Base-by-base conservation (phyloP, 2,113 vertebrate species). In the Holacanthus passer region DNA sequence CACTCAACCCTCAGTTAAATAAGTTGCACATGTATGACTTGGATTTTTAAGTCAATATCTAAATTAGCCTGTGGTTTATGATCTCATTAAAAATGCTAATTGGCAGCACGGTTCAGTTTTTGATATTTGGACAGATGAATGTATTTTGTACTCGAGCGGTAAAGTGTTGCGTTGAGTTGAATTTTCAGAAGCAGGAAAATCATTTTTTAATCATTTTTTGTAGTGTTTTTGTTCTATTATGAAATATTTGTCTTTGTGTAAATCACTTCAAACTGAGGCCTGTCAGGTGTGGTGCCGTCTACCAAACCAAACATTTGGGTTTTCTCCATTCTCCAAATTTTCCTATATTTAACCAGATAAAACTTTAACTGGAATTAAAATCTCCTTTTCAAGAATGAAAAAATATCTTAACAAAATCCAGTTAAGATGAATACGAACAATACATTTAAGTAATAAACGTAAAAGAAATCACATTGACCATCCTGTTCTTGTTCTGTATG, bases 11-110 rank as follows among this genome's bases (percentile, higher is more conserved):
- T 63, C 74, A 62, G 37, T 73, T 63, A 55, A 55, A 71, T 32
- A 79, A 11, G 27, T 59, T 35, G 27, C 24, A 22, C 35, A 39
- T 35, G 52, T 35, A 77, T 55, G 52, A 50, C 77, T 66, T 48
- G 9, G 60, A 43, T 66, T 76, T 76, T 66, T 24, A 7, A 6
- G 62, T 59, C 64, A 60, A 53, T 59, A 71, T 37, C 50, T 77
- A 56, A n/a, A 47, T 71, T 16, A 43, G 20, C 37, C n/a, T 7
- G 37, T 69, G 56, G 64, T 63, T 70, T 52, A 63, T 56, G 22
- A 13, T 56, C n/a, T 48, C 17, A 43, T 67, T 67, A 58, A 22
- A 14, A 12, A 32, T 24, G 50, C 27, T 66, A 32, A 56, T 27
- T 45, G 27, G 64, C 55, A 32, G 27, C 45, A 55, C 4, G 5